These are phyloP conservation scores for Idris sp. DNA, from an alignment of 1,140 invertebrate genomes.

Conservation along the genomic window DNA sequence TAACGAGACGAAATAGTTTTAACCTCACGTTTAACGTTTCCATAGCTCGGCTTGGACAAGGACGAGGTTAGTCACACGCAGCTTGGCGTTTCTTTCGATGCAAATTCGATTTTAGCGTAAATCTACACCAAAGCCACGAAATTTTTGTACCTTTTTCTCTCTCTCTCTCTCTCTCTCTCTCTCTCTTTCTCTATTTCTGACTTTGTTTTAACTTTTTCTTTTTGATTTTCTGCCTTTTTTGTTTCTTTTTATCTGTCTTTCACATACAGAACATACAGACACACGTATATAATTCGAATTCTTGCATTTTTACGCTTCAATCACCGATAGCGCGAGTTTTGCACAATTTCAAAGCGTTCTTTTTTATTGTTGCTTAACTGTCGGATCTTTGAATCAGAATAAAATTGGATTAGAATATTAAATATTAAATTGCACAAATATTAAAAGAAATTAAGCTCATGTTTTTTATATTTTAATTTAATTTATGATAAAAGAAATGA, in stretches of 20 bases:
- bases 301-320: conserved; percentile 47
- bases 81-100: conserved; percentile 67
- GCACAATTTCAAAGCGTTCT: conserved; percentile 29
- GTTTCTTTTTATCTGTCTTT: conserved; percentile 56
- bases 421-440: too few species aligned
- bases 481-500: too few species aligned
- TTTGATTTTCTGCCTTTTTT: conserved; percentile 26
- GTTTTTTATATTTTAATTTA: too few species aligned
- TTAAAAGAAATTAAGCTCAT: too few species aligned
- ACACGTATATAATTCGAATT: conserved; percentile 61
- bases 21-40: conserved; percentile 78
- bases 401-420: too few species aligned
- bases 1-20: conserved; percentile 70
- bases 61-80: conserved; percentile 85
- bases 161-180: conserved; percentile 41
- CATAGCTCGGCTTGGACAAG: conserved; percentile 91
- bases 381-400: too few species aligned
- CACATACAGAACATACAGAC: conserved; percentile 59
- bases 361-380: too few species aligned
- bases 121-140: conserved; percentile 67
- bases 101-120: conserved; percentile 65
- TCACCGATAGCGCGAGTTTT: conserved; percentile 40
- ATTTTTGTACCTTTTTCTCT: conserved; percentile 65
- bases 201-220: conserved; percentile 24
- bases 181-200: conserved; percentile 34